Evolutionary conservation across 2,113 vertebrate species (phyloP).

Genomic region (Rynchops niger): DNA sequence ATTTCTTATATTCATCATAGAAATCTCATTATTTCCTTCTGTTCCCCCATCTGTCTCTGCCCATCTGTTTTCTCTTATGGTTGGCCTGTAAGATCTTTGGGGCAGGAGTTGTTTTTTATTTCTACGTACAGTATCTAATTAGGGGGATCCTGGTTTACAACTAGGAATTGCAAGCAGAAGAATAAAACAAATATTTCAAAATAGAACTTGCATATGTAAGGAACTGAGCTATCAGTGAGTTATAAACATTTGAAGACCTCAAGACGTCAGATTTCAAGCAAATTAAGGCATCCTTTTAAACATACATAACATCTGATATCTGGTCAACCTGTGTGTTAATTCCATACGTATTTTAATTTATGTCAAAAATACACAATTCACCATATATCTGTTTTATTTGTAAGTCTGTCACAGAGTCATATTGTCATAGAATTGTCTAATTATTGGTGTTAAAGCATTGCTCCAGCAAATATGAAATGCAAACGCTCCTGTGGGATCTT

Average conservation of each 20-base stretch:
- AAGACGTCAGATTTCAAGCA: background rate
- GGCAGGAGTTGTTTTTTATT: background rate
- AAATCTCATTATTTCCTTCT: constrained; percentile 39
- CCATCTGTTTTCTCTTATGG: constrained; percentile 37
- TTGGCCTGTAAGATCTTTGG: background rate
- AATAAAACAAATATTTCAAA: background rate
- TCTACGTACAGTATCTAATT: background rate
- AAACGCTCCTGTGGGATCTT: background rate
- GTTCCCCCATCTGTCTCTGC: constrained; percentile 45
- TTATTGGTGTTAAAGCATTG: background rate
- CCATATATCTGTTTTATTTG: background rate
- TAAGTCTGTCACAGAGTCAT: background rate
- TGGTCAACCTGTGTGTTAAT: background rate
- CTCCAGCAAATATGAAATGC: background rate
- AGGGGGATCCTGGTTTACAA: background rate
- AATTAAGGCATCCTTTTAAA: background rate
- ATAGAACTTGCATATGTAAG: background rate
- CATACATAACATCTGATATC: background rate
- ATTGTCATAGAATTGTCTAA: background rate
- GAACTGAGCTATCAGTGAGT: background rate
- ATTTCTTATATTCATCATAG: background rate
- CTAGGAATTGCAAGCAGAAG: background rate
- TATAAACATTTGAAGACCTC: background rate
- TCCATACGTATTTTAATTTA: background rate
- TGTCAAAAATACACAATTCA: background rate